These are phyloP conservation scores for Piaya cayana DNA, from an alignment of 2,113 vertebrate genomes.

Conservation along the genomic window DNA sequence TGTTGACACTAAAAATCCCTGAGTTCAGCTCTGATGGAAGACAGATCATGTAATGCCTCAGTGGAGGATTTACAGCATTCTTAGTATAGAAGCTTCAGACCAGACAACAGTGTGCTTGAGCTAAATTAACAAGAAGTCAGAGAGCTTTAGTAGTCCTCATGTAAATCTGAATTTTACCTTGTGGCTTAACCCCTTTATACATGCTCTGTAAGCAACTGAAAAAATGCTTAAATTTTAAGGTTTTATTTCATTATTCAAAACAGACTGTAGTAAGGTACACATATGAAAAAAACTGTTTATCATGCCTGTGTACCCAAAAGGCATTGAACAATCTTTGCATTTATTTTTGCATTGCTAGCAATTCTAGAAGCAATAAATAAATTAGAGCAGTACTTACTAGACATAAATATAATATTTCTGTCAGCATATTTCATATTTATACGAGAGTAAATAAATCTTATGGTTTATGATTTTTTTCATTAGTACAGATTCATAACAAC, in stretches of 20 bases:
- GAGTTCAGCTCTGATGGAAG: slow-evolving; percentile 26
- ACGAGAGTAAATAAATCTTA: background rate
- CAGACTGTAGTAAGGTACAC: background rate
- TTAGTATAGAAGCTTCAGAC: background rate
- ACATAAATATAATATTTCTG: background rate
- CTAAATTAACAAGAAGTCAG: background rate
- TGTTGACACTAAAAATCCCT: slow-evolving; percentile 42
- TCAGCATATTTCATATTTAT: background rate
- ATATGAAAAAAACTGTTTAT: background rate
- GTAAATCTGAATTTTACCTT: background rate
- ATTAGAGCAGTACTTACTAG: background rate
- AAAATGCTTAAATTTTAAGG: background rate
- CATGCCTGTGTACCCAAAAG: background rate
- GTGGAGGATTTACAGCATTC: background rate
- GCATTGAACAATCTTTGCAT: background rate
- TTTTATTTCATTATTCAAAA: background rate
- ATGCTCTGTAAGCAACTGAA: background rate
- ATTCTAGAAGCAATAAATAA: background rate
- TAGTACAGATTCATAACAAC: background rate
- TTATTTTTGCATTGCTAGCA: background rate
- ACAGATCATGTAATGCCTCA: background rate
- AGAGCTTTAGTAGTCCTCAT: background rate
- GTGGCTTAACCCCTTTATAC: background rate
- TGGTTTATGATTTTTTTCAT: background rate
- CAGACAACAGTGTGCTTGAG: background rate